phyloP scores from a whole-genome alignment of 2,113 vertebrate genomes.

The Psittacula cyanocephala region DNA sequence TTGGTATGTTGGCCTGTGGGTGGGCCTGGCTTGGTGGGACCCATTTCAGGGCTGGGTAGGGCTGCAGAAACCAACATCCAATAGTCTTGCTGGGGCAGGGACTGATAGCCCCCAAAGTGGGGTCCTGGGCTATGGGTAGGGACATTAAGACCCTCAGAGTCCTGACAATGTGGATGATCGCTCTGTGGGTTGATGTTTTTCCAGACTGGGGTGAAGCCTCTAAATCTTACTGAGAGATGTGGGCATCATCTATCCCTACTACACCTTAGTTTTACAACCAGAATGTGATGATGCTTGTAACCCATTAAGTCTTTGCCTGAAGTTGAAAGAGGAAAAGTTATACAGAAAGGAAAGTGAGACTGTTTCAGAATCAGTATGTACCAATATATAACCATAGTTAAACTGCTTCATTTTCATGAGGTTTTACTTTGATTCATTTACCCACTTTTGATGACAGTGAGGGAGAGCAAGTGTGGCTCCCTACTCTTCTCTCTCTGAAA shows the following conservation, averaged over 20 bases:
- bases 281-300: neutral
- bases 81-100: neutral
- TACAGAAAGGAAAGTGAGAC: neutral
- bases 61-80: neutral
- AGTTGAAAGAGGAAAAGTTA: neutral
- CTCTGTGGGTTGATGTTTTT: neutral
- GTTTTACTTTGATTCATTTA: constrained; percentile 56
- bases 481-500: constrained; percentile 38
- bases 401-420: constrained; percentile 57
- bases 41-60: fast-evolving
- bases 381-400: constrained; percentile 2
- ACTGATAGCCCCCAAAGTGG: neutral
- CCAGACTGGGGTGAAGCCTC: neutral
- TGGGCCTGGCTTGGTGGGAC: neutral
- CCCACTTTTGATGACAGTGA: constrained; percentile 40
- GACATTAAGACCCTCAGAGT: neutral
- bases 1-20: fast-evolving
- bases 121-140: neutral
- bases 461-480: constrained; percentile 24
- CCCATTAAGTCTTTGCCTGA: neutral
- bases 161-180: fast-evolving
- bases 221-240: neutral
- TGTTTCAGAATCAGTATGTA: neutral
- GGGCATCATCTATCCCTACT: neutral
- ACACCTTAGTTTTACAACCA: neutral